These are phyloP conservation scores for Xenopus laevis DNA, from an alignment of 2,113 vertebrate species.

Conservation along the genomic window DNA sequence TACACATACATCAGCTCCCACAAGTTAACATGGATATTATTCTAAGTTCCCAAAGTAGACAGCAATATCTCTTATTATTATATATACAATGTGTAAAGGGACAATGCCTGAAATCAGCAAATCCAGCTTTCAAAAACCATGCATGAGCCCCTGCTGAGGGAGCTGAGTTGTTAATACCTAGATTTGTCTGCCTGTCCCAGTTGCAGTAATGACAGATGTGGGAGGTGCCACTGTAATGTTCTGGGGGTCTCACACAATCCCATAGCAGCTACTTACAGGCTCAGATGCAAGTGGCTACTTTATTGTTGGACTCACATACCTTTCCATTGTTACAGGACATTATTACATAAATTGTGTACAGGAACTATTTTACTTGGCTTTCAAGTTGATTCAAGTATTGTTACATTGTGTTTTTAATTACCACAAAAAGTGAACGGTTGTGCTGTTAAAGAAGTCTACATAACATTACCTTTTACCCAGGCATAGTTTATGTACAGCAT, in stretches of 20 bases:
- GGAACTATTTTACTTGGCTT: too few species aligned
- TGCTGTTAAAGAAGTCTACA: too few species aligned
- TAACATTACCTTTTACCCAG: too few species aligned
- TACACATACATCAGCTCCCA: too few species aligned
- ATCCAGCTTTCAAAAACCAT: background rate
- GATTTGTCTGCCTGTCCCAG: constrained; percentile 10
- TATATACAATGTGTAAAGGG: constrained; percentile 2
- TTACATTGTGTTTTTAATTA: too few species aligned
- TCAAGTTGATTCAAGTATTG: too few species aligned
- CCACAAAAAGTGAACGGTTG: too few species aligned
- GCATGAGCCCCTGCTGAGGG: constrained; percentile 7
- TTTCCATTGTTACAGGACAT: too few species aligned
- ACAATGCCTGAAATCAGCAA: constrained; percentile 6
- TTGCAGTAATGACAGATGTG: background rate
- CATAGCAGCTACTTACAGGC: background rate
- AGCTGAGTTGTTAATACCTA: constrained; percentile 40
- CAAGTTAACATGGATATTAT: constrained; percentile 21
- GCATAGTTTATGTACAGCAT: too few species aligned
- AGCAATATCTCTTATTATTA: constrained; percentile 26
- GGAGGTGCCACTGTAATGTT: constrained; percentile 2
- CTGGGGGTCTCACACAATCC: background rate
- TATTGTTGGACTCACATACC: too few species aligned
- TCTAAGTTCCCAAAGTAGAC: constrained; percentile 8
- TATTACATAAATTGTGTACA: too few species aligned
- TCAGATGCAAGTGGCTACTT: background rate